These are phyloP conservation scores for Rhadina sibilatrix DNA, from an alignment of 2,113 vertebrate genomes.

Conservation along the genomic window DNA sequence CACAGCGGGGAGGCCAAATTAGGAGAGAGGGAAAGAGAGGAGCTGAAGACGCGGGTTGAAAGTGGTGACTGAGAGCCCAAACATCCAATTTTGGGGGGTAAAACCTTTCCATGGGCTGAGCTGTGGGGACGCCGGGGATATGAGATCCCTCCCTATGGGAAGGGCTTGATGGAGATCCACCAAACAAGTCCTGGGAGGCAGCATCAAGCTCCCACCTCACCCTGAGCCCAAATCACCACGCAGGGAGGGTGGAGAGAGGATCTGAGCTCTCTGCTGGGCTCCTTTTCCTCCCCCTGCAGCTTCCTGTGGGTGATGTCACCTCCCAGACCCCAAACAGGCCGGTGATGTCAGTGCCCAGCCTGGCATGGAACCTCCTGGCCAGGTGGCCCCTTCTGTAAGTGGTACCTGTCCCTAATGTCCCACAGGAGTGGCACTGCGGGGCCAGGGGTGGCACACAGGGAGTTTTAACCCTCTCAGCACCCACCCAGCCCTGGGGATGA, in stretches of 20 bases:
- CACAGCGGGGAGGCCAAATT: background rate
- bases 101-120: background rate
- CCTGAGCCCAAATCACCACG: rapidly evolving
- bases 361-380: too few species aligned
- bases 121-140: background rate
- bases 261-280: background rate
- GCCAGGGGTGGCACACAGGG: background rate
- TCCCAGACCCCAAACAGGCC: background rate
- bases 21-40: background rate
- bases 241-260: background rate
- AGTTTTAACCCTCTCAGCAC: background rate
- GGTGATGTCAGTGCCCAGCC: background rate
- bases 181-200: rapidly evolving
- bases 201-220: rapidly evolving
- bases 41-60: background rate
- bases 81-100: background rate
- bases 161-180: background rate
- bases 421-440: background rate
- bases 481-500: background rate
- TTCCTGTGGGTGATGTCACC: background rate
- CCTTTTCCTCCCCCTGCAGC: background rate
- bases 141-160: background rate
- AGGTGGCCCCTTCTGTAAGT: background rate
- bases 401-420: background rate
- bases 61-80: background rate